Base-by-base conservation (phyloP, 2,888 invertebrate species). In the Cantharis lateralis region DNA sequence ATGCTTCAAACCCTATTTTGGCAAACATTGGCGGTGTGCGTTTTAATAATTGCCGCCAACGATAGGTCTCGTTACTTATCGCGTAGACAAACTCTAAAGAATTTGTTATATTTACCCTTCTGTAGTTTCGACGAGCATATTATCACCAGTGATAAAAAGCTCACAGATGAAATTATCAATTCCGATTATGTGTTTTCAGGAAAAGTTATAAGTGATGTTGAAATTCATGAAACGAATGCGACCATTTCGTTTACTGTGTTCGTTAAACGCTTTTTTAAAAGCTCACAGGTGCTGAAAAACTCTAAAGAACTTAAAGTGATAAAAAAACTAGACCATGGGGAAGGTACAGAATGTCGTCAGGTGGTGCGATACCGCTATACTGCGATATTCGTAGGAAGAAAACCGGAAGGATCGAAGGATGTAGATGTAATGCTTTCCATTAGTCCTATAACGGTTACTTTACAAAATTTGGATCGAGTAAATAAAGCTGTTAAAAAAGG, bases 401-500 rank as follows among this genome's bases (percentile, higher is more conserved):
- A 85, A 79, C 82, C 84, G 71, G 81, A 81, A 79, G 83, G 82
- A 78, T 75, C 79, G 15, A 81, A 82, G 71, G 84, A 85, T 79
- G 83, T 81, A 80, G 86, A 87, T 81, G 83, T 88, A 61, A 81
- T 85, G 75, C 85, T 89, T 75, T 84, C 83, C 72, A 82, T 87
- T 80, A 85, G 84, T 77, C 89, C 89, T 62, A 85, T 89, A 78
- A 87, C 88, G 70, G 87, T 89, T 80, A 89, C 88, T 68, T 84
- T 89, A 71, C 85, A 84, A 72, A 88, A 89, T 83, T 84, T 89
- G 84, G 88, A 89, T 82, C 84, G 87, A 78, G 86, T 89, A 75
- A 88, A 87, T 80, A 85, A 86, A 48, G 88, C 87, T 32, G 79
- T 79, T 62, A 87, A 87, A 74, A 87, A 87, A 88, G 89, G 89